A percentile compares a stretch with the other conserved stretches of the same genome.
phyloP scores from a whole-genome alignment of 2,797 vertebrate species.

The Acrocephalus scirpaceus region DNA sequence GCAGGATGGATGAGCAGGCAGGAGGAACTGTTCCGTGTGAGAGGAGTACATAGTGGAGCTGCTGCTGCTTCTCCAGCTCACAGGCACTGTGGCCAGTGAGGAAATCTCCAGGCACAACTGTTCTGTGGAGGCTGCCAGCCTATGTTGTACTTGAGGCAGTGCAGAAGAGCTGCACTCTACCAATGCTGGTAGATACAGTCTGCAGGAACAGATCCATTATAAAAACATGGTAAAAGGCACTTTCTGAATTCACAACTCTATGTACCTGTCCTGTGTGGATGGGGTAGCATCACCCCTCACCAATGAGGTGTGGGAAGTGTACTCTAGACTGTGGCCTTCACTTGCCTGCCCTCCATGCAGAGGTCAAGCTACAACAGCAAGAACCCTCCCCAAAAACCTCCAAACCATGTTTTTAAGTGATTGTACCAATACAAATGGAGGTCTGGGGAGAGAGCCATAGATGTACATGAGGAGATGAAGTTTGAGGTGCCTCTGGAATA shows the following conservation, averaged over 20 bases:
- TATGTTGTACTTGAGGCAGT: background rate
- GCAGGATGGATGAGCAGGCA: background rate
- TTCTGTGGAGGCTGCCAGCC: background rate
- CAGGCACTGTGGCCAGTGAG: accelerated
- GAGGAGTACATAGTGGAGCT: background rate
- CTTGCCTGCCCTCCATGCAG: background rate
- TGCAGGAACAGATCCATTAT: background rate
- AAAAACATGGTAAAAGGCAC: background rate
- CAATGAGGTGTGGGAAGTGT: accelerated
- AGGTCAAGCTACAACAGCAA: background rate
- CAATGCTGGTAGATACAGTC: background rate
- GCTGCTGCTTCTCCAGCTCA: background rate
- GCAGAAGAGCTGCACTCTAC: background rate
- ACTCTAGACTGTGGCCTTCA: background rate
- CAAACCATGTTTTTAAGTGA: background rate
- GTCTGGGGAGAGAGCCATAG: accelerated
- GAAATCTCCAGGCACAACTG: background rate
- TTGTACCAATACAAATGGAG: background rate
- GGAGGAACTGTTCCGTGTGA: background rate
- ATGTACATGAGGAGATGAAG: background rate
- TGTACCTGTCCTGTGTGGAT: background rate
- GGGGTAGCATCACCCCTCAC: background rate
- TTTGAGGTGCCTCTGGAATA: background rate
- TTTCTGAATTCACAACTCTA: background rate
- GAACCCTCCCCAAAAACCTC: background rate